A percentile compares a stretch with the other conserved stretches of the same genome.
Conservation (phyloP, 1,140 invertebrate species). For the Apis laboriosa region DNA sequence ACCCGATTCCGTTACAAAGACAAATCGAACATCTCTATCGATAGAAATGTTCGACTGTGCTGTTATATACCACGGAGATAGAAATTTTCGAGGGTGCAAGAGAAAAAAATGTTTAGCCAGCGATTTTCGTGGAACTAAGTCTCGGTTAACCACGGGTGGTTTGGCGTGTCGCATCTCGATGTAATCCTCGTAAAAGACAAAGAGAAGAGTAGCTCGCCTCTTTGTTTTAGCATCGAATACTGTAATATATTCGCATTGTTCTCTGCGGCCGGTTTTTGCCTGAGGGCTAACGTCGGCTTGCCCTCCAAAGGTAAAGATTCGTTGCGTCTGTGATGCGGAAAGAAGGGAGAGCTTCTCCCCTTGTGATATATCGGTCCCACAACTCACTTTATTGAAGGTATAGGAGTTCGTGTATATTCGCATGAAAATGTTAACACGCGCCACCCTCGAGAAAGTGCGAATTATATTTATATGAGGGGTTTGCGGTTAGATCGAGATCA, state of each 20-base stretch:
- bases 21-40: neutral
- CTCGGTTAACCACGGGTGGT: slow-evolving; percentile 28
- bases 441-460: slow-evolving; percentile 31
- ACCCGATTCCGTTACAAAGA: no score
- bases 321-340: slow-evolving; percentile 41
- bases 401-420: slow-evolving; percentile 27
- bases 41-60: neutral
- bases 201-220: slow-evolving; percentile 31
- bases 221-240: slow-evolving; percentile 66
- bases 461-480: slow-evolving; percentile 27
- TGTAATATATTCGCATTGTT: slow-evolving; percentile 70
- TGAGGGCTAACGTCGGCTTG: slow-evolving; percentile 48
- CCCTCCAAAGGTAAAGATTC: slow-evolving; percentile 43
- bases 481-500: neutral
- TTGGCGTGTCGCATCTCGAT: slow-evolving; percentile 4
- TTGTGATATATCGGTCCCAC: slow-evolving; percentile 42
- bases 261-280: slow-evolving; percentile 61
- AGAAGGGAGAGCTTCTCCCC: slow-evolving; percentile 3
- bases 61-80: neutral
- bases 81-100: neutral
- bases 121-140: slow-evolving; percentile 30
- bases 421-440: slow-evolving; percentile 46
- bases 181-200: slow-evolving; percentile 51
- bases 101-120: neutral
- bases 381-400: slow-evolving; percentile 45